phyloP scores from a whole-genome alignment of 1,140 invertebrate species.

The Cardiocondyla obscurior region DNA sequence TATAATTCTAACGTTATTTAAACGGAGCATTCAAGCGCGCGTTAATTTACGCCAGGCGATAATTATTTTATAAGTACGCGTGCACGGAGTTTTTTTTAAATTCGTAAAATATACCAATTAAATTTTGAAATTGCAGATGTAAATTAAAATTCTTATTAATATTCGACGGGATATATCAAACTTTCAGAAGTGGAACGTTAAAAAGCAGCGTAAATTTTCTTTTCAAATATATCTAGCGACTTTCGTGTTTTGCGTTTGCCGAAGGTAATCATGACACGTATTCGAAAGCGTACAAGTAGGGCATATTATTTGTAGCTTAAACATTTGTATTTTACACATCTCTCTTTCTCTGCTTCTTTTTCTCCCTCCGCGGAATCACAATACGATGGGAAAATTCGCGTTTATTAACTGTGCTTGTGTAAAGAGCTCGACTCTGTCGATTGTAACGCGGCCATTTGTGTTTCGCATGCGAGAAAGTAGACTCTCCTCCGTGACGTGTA shows the following conservation, averaged over 20 bases:
- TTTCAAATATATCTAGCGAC: no score
- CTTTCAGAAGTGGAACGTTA: no score
- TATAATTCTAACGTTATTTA: neutral
- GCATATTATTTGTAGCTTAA: no score
- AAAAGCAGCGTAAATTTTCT: no score
- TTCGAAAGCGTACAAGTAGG: no score
- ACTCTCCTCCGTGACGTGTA: neutral
- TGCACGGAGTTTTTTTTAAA: no score
- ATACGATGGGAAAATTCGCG: neutral
- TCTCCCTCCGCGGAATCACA: neutral
- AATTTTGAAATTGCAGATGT: no score
- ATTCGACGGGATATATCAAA: no score
- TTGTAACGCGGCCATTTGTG: constrained; percentile 1
- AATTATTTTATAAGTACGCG: neutral
- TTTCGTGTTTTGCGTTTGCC: no score
- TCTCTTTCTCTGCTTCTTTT: neutral
- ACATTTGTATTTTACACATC: neutral
- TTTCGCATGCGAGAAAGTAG: neutral
- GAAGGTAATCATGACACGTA: no score
- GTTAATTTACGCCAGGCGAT: neutral
- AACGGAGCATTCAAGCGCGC: neutral
- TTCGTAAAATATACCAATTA: no score
- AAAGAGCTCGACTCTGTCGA: neutral
- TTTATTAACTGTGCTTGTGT: neutral
- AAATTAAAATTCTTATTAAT: no score